Evolutionary conservation across 1,140 invertebrate genomes (phyloP), one percentile per base, ranked within the genome.

Genomic region (Nilaparvata lugens): DNA sequence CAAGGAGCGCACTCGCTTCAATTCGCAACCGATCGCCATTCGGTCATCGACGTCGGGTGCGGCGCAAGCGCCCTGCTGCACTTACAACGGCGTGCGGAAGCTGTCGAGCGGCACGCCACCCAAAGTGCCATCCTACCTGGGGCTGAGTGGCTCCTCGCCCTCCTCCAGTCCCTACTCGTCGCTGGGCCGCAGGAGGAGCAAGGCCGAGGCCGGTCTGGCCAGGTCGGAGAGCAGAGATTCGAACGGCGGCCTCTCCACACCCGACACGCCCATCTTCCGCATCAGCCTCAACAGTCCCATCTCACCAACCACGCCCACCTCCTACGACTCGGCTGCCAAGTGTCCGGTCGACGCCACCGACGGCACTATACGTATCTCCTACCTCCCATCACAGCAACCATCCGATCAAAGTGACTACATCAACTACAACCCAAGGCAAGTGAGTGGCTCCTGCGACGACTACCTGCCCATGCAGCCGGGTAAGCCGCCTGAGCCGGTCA

Each of bases 21-120:
- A 75, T 56, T 82, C 81, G 0, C 75, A 82, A 56, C 82, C 83
- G 2, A 83, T 84, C 48, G 72, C 76, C 0, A 83, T 84, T 21
- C 76, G 79, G 62, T 51, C 45, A 24, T 52, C 58, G 2, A 65
- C 71, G n/a, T 75, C 68, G 51, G 75, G 74, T 11, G 31, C 31
- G 31, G 35, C 71, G 31, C 31, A 4, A 11, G 3, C 31, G 31
- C 31, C 2, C n/a, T n/a, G n/a, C n/a, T n/a, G n/a, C n/a, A 35
- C 31, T 11, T 35, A 53, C 48, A 60, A 60, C 70, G 9, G 58
- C 73, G n/a, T 74, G 71, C 25, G 74, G 0, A 76, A 78, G 45
- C 75, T 73, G 62, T 63, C 74, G 7, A 71, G 68, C 0, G 75
- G 72, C 4, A 78, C 76, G 4, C 75, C 77, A 4, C 76, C 74